Base-by-base conservation (phyloP, 2,113 vertebrate species). In the Myanophis thanlyinensis region DNA sequence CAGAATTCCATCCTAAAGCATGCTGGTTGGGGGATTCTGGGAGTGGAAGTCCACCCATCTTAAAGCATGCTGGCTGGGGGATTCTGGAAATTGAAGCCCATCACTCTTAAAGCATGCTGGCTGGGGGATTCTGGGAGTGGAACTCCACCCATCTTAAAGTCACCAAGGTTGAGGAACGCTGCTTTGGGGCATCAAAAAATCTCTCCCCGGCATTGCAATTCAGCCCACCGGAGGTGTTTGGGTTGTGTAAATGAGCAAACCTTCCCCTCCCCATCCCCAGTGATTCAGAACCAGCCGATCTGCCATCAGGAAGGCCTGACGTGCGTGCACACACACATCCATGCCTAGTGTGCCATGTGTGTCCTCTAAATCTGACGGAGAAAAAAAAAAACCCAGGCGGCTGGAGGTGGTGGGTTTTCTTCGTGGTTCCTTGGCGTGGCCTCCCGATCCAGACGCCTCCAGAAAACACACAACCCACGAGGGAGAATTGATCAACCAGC, bases 401-500 rank as follows among this genome's bases (percentile, higher is more conserved):
- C 73, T 73, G 80, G 92, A 62, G 91, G 40, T 23, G 44, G 48
- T 49, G 12, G 62, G 12, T 27, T 67, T 67, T 27, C 5, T 1
- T 18, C 54, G 35, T 7, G 30, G 30, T 0, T 35, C 30, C 62
- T 35, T 35, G 52, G 62, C 88, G 13, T 22, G 40, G 13, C 47
- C 5, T 22, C 11, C 18, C 4, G 40, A 85, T 49, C 40, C 20
- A 23, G n/a, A 46, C 51, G 27, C 27, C 89, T 27, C 18, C 44
- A 47, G 93, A 59, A 59, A 59, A 88, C 91, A 13, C 94, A 92
- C 73, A 35, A 25, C 84, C 84, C 84, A n/a, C 25, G 59, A 90
- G 67, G n/a, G 48, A 25, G 89, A 93, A 85, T 93, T 93, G 95
- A 90, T 91, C 91, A 5, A 92, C 88, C 49, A 11, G 23, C 89